These are phyloP conservation scores for Monochamus alternatus DNA, from an alignment of 2,888 invertebrate genomes.

Conservation along the genomic window DNA sequence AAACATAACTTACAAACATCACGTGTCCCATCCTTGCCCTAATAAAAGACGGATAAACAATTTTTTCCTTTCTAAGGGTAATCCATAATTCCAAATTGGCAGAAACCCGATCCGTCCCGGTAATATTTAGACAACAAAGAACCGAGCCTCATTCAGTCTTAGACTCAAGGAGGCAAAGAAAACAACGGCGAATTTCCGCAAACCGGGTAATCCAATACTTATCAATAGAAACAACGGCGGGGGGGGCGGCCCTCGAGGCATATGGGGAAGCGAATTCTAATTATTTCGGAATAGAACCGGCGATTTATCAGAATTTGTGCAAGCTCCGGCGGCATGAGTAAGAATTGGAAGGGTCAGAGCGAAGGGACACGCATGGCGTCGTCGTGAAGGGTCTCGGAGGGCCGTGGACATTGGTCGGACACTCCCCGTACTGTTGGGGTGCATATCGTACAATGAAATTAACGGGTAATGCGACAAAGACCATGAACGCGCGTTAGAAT, in stretches of 20 bases:
- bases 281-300: constrained; percentile 47
- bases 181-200: constrained; percentile 56
- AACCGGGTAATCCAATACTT: constrained; percentile 60
- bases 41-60: constrained; percentile 1
- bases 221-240: constrained; percentile 53
- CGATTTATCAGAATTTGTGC: constrained; percentile 47
- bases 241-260: constrained; percentile 41
- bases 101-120: constrained; percentile 42
- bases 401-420: constrained; percentile 65
- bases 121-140: constrained; percentile 45
- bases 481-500: too few relatives aligned
- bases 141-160: constrained; percentile 17
- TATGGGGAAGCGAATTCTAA: constrained; percentile 45
- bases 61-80: not conserved
- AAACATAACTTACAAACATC: not conserved
- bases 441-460: constrained; percentile 58
- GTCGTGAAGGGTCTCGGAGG: constrained; percentile 55
- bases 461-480: constrained; percentile 28
- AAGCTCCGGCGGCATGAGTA: constrained; percentile 45
- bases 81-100: constrained; percentile 44
- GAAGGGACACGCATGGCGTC: constrained; percentile 47
- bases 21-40: not conserved
- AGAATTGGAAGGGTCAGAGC: constrained; percentile 43
- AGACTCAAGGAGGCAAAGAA: constrained; percentile 36
- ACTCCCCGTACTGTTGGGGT: constrained; percentile 61